Conservation (phyloP, 2,888 invertebrate species). For the Noctua pronuba region DNA sequence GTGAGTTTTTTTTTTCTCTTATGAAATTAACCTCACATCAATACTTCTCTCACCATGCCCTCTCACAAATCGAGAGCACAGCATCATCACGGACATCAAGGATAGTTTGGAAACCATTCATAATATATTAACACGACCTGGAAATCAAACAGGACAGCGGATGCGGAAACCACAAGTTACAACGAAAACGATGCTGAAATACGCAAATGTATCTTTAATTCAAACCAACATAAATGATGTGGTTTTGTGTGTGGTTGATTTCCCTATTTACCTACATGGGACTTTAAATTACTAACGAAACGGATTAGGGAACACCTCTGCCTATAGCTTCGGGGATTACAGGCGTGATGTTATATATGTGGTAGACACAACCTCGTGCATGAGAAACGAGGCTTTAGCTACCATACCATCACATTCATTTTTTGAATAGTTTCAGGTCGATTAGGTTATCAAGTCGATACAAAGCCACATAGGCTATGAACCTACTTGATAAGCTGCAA, state of each 20-base stretch:
- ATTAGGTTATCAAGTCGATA: neutral
- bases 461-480: neutral
- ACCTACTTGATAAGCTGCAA: too few species aligned
- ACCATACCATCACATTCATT: neutral
- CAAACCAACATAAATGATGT: constrained; percentile 23
- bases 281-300: neutral
- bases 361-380: neutral
- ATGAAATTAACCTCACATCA: neutral
- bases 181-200: constrained; percentile 18
- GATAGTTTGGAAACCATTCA: constrained; percentile 16
- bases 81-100: neutral
- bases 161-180: constrained; percentile 33
- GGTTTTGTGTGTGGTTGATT: constrained; percentile 16
- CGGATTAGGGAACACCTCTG: neutral
- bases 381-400: too few species aligned
- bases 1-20: too few species aligned
- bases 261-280: neutral
- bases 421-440: neutral
- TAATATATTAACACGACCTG: constrained; percentile 11
- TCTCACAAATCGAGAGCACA: neutral
- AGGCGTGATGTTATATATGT: neutral
- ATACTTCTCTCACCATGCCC: neutral
- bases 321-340: neutral
- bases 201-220: constrained; percentile 41
- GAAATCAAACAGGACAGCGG: constrained; percentile 28